Conservation (phyloP, 2,113 vertebrate genomes). For the Stigmatopora argus region DNA sequence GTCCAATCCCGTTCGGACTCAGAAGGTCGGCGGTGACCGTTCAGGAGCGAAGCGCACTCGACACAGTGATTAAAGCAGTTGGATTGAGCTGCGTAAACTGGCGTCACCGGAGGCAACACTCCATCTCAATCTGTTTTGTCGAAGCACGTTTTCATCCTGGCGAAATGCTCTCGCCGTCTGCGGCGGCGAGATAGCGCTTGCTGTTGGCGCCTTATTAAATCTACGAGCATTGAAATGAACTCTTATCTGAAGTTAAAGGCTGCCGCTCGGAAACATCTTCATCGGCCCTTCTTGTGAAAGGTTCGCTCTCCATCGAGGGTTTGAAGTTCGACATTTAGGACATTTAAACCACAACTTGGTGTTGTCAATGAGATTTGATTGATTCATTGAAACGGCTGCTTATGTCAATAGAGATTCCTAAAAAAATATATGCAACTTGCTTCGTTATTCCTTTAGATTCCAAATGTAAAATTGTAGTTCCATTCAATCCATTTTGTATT, state of each 20-base stretch:
- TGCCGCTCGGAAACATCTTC: background rate
- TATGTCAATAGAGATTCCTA: too few species aligned
- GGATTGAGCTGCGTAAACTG: background rate
- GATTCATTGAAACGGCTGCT: too few species aligned
- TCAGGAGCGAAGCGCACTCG: background rate
- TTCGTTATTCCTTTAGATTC: too few species aligned
- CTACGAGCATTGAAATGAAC: conserved; percentile 12
- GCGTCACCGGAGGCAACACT: background rate
- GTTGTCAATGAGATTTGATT: too few species aligned
- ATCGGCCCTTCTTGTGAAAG: background rate
- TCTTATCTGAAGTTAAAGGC: background rate
- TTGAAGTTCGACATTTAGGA: background rate
- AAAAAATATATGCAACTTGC: too few species aligned
- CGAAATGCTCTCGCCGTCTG: background rate
- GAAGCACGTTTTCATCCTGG: background rate
- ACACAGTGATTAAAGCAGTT: background rate
- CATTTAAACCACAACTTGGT: too few species aligned
- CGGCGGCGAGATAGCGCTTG: conserved; percentile 1
- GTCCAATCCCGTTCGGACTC: too few species aligned
- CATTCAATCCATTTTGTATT: background rate
- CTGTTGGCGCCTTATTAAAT: conserved; percentile 21
- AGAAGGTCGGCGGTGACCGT: background rate
- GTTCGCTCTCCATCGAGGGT: background rate
- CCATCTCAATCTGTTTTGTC: background rate
- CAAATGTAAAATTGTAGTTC: too few species aligned